These are phyloP conservation scores for Malaclemys terrapin DNA, from an alignment of 2,113 vertebrate species.

Conservation along the genomic window DNA sequence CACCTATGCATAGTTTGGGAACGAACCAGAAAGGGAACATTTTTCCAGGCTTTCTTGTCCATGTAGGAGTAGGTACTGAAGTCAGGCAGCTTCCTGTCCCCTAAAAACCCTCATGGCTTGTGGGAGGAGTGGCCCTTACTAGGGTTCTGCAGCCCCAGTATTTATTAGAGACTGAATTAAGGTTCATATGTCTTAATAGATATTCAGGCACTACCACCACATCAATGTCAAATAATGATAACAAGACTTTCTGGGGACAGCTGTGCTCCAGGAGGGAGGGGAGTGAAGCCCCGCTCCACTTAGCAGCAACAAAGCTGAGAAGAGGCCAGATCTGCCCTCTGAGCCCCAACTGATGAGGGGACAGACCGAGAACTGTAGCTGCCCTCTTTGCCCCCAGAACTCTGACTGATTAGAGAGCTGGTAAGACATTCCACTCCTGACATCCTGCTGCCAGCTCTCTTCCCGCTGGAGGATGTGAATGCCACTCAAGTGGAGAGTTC, in stretches of 20 bases:
- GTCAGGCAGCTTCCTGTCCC: background rate
- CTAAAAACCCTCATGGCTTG: background rate
- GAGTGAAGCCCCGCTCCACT: background rate
- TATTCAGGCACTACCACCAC: background rate
- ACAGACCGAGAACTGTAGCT: background rate
- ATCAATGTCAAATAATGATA: background rate
- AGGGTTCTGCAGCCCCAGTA: background rate
- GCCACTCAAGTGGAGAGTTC: background rate
- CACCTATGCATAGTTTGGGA: constrained; percentile 49
- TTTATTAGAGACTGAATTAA: background rate
- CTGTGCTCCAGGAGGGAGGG: background rate
- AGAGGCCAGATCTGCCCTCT: background rate
- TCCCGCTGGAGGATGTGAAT: background rate
- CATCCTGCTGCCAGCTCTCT: background rate
- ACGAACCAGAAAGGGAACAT: constrained; percentile 31
- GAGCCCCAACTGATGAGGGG: background rate
- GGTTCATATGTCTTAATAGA: background rate
- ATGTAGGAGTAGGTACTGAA: background rate
- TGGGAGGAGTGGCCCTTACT: constrained; percentile 2
- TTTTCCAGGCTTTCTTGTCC: background rate
- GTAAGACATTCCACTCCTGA: background rate
- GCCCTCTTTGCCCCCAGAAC: background rate
- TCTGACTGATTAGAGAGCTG: background rate
- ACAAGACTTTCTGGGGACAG: background rate
- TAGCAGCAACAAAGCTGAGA: background rate